These are phyloP conservation scores for Theonella swinhoei DNA, from an alignment of 37 sponge, comb jelly and placozoan species.

Conservation along the genomic window DNA sequence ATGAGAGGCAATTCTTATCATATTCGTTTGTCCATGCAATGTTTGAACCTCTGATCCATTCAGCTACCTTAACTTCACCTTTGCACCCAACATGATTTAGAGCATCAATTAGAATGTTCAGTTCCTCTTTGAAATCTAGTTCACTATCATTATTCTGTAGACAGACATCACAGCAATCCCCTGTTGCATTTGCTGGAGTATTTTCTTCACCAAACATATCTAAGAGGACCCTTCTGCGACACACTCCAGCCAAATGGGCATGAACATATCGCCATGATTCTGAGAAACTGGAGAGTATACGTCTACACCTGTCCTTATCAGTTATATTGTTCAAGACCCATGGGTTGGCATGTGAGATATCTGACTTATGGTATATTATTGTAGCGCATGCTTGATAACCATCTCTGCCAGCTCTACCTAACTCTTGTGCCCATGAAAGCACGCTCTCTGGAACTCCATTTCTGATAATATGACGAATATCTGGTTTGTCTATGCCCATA, in stretches of 20 bases:
- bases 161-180: conserved; percentile 32
- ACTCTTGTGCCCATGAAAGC: no score
- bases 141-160: not conserved
- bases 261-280: conserved; percentile 15
- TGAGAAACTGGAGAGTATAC: conserved; percentile 18
- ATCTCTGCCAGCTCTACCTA: no score
- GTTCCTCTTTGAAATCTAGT: not conserved
- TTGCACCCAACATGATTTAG: conserved; percentile 16
- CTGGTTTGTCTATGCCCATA: conserved; percentile 24
- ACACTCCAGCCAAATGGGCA: conserved; percentile 15
- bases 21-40: conserved; percentile 12
- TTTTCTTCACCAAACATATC: not conserved
- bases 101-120: conserved; percentile 9
- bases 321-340: conserved; percentile 17
- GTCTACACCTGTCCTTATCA: conserved; percentile 2
- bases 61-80: conserved; percentile 28
- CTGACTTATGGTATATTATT: not conserved
- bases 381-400: not conserved
- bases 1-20: conserved; percentile 14
- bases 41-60: conserved; percentile 19
- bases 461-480: conserved; percentile 20
- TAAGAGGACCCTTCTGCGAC: not conserved
- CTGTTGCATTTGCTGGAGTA: not conserved
- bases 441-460: no score
- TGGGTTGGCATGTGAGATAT: conserved; percentile 7